Percentiles rank a stretch among this genome's conserved stretches.
Conservation (phyloP, 64 coral and sea anemone species). For the Montipora capricornis region DNA sequence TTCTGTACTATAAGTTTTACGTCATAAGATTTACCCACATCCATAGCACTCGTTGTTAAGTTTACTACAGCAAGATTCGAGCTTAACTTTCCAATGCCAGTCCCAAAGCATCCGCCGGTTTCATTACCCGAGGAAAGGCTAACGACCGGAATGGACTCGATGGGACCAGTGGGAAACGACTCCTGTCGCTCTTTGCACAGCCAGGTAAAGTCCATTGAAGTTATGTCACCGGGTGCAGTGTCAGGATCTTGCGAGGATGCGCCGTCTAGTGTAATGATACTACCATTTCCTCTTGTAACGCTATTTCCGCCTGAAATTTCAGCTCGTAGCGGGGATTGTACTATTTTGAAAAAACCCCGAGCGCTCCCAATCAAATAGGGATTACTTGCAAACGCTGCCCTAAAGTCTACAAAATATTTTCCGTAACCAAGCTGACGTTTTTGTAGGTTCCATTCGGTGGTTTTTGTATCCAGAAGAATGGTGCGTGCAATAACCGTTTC, state of each 20-base stretch:
- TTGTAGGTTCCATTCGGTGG: constrained; percentile 52
- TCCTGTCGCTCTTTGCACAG: constrained; percentile 78
- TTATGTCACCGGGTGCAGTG: constrained; percentile 9
- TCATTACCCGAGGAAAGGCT: not conserved
- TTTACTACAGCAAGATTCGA: not conserved
- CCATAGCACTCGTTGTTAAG: constrained; percentile 65
- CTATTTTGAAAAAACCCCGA: constrained; percentile 6
- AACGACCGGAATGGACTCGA: constrained; percentile 13
- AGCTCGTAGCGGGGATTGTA: constrained; percentile 28
- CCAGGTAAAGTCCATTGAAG: constrained; percentile 75
- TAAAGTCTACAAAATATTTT: constrained; percentile 57
- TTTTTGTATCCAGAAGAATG: not conserved
- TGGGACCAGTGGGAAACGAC: constrained; percentile 16
- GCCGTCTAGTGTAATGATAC: constrained; percentile 46
- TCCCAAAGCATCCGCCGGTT: constrained; percentile 84
- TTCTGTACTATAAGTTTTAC: constrained; percentile 79
- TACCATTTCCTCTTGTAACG: constrained; percentile 40
- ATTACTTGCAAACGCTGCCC: constrained; percentile 35
- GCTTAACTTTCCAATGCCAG: constrained; percentile 77
- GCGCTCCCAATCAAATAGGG: not conserved
- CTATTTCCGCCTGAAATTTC: constrained; percentile 66
- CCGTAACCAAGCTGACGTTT: constrained; percentile 34
- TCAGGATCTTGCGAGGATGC: constrained; percentile 67
- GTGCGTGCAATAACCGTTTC: not conserved
- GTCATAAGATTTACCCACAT: constrained; percentile 38